Evolutionary conservation across 2,797 vertebrate genomes (phyloP), one percentile per base, ranked within the genome.

Genomic region (Leontocebus nigricollis): DNA sequence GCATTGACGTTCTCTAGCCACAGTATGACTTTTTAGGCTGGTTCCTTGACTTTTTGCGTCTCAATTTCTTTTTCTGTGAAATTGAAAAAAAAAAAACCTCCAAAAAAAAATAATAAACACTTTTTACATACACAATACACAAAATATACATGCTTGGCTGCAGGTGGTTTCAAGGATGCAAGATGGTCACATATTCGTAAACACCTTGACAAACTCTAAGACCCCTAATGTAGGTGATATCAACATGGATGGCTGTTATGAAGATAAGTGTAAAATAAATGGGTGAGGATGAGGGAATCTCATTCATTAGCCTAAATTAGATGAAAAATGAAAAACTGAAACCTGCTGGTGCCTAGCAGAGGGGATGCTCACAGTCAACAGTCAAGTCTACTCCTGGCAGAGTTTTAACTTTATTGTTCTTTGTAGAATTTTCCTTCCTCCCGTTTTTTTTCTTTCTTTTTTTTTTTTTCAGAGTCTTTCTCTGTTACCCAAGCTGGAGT

Each of bases 211-310:
- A 59, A 52, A 4, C 24, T 77, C 52, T 0, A 7, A 3, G 4
- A 26, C 22, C 7, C 52, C 9, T n/a, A 0, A n/a, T 13, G 30
- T 41, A 24, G 4, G 48, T 4, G 27, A 44, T 1, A 0, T 0
- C 26, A 4, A 13, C 1, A 27, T 48, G 41, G 26, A 9, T 76
- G 1, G 7, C 27, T 15, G 0, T 30, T 15, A 0, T 1, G 27
- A 82, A 48, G 13, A 1, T 1, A 13, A 22, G 61, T 14, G 39
- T 15, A 1, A 19, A 2, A 6, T 3, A 22, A 5, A 19, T 0
- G 1, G 6, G 30, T 20, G 4, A 7, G 52, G 10, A 9, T 9
- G 75, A 50, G 76, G 52, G 50, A 2, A 11, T 59, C 67, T 86
- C n/a, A 3, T 48, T 3, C 39, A 19, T 36, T 0, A 30, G 72